phyloP scores from a whole-genome alignment of 2,113 vertebrate species.

The Mormyrus iriodes region DNA sequence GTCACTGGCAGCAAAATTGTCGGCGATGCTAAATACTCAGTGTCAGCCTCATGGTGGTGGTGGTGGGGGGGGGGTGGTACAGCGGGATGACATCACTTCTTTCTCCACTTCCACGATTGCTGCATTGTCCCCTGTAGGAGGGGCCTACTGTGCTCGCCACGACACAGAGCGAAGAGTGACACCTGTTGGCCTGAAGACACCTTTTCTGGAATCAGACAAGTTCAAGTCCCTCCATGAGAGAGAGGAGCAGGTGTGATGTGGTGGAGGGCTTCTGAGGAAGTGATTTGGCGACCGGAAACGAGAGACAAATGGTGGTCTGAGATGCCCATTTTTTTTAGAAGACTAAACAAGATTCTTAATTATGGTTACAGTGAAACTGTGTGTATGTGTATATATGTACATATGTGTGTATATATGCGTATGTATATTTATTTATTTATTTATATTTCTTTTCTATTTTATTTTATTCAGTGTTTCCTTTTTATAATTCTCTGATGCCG shows the following conservation, averaged over 20 bases:
- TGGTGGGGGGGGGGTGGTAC: not conserved
- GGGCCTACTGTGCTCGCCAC: not conserved
- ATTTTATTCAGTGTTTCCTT: too few species aligned
- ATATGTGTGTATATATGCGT: too few species aligned
- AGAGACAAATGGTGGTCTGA: not conserved
- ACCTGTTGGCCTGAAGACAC: constrained; percentile 15
- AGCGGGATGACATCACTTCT: not conserved
- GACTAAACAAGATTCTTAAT: not conserved
- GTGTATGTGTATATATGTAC: too few species aligned
- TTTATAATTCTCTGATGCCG: too few species aligned
- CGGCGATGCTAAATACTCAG: not conserved
- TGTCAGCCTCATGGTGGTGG: not conserved
- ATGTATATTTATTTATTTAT: too few species aligned
- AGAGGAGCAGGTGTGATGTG: not conserved
- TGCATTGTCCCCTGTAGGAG: not conserved
- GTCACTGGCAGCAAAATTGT: not conserved
- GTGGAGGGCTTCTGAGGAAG: not conserved
- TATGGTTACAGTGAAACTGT: not conserved
- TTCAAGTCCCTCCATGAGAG: not conserved
- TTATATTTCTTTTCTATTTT: too few species aligned
- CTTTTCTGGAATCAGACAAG: not conserved
- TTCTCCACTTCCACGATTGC: not conserved
- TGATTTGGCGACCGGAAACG: not conserved
- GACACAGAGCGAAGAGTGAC: constrained; percentile 19
- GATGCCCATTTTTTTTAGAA: not conserved